These are phyloP conservation scores for Heliconius hortense DNA, from an alignment of 2,888 invertebrate genomes.

Conservation along the genomic window DNA sequence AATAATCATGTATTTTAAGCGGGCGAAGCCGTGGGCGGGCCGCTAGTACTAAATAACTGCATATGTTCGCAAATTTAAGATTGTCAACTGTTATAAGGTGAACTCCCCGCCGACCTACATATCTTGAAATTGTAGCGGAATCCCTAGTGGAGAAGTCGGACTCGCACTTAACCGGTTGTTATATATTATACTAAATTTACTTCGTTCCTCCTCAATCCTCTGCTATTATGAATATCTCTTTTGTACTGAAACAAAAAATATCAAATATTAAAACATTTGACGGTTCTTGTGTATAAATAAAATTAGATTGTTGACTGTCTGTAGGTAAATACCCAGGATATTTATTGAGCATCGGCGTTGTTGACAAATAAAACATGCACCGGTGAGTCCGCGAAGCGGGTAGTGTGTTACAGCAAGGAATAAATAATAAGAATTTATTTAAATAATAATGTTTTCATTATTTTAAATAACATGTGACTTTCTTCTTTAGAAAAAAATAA, in stretches of 20 bases:
- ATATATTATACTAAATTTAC: too few relatives aligned
- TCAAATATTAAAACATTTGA: neutral
- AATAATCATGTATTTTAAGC: too few relatives aligned
- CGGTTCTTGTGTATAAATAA: neutral
- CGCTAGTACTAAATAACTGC: too few relatives aligned
- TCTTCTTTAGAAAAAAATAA: neutral
- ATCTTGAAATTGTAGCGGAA: too few relatives aligned
- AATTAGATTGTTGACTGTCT: neutral
- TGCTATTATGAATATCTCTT: neutral
- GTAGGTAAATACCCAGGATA: neutral
- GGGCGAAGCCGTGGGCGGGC: too few relatives aligned
- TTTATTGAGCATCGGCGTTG: neutral
- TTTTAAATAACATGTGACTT: neutral
- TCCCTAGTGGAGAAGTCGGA: too few relatives aligned
- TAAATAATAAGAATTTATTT: neutral
- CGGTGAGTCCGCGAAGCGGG: neutral
- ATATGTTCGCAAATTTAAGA: neutral
- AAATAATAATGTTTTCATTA: neutral
- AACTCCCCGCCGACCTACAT: neutral
- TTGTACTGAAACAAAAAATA: neutral
- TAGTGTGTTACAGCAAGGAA: neutral
- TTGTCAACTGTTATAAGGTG: neutral
- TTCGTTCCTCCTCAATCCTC: neutral
- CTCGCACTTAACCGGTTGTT: too few relatives aligned
- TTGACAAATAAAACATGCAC: neutral